These are phyloP conservation scores for Balearica regulorum DNA, from an alignment of 2,797 vertebrate genomes.

Conservation along the genomic window DNA sequence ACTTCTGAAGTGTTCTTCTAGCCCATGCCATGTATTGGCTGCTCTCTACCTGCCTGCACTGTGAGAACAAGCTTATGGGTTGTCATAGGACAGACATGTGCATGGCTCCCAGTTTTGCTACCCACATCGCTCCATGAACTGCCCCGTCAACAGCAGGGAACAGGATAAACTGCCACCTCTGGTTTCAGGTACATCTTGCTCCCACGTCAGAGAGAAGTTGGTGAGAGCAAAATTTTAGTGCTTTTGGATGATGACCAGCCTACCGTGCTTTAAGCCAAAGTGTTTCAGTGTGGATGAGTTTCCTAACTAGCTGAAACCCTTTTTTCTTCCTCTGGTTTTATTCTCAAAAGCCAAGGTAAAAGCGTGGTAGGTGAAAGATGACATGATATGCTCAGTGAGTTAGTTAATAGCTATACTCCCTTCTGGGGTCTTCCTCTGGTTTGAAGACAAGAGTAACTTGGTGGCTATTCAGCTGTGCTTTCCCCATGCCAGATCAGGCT, in stretches of 20 bases:
- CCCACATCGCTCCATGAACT: neutral
- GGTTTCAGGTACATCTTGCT: neutral
- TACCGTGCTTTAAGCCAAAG: fast-evolving
- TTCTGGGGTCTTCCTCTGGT: neutral
- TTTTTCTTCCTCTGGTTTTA: neutral
- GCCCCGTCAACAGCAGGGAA: fast-evolving
- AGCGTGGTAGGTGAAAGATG: neutral
- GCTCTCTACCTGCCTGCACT: neutral
- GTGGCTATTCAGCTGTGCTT: neutral
- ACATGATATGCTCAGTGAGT: neutral
- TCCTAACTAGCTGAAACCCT: neutral
- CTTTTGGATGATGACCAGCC: neutral
- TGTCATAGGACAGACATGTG: no score
- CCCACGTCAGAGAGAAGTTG: no score
- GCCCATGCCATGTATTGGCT: neutral
- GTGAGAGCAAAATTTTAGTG: neutral
- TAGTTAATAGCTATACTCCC: neutral
- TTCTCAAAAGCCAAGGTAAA: neutral
- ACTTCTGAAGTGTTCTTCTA: neutral
- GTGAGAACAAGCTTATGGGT: neutral
- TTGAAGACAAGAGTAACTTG: neutral
- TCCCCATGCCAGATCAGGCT: neutral
- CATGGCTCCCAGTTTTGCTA: neutral
- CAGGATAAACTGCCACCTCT: neutral
- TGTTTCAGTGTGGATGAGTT: neutral